Conservation (phyloP, 1,140 invertebrate species). For the Penaeus indicus region DNA sequence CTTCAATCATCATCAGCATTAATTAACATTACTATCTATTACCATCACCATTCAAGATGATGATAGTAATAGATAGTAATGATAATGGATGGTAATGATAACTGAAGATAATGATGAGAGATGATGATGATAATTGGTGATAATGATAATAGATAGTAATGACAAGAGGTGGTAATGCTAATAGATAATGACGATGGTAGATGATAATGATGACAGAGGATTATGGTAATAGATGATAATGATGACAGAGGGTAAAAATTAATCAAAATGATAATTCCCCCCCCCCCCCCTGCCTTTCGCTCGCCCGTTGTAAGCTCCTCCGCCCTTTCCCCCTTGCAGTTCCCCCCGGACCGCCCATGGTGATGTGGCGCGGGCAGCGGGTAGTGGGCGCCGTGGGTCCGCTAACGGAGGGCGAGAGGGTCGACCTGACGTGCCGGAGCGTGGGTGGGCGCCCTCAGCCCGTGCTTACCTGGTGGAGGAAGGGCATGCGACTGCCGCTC, state of each 20-base stretch:
- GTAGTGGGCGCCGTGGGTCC: slow-evolving; percentile 69
- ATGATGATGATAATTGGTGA: too few relatives aligned
- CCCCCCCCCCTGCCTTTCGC: slow-evolving; percentile 57
- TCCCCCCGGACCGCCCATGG: slow-evolving; percentile 70
- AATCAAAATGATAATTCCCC: not conserved
- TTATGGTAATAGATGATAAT: slow-evolving; percentile 42
- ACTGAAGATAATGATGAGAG: too few relatives aligned
- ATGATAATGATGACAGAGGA: slow-evolving; percentile 10
- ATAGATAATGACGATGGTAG: too few relatives aligned
- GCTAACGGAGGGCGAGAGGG: slow-evolving; percentile 67
- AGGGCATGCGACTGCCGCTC: slow-evolving; percentile 78
- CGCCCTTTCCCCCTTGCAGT: slow-evolving; percentile 64
- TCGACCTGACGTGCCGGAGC: slow-evolving; percentile 69
- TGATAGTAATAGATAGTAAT: too few relatives aligned
- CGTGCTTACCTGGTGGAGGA: slow-evolving; percentile 75
- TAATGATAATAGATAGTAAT: too few relatives aligned
- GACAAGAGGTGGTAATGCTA: too few relatives aligned
- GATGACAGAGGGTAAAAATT: too few relatives aligned
- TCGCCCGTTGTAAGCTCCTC: slow-evolving; percentile 59
- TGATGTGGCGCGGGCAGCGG: slow-evolving; percentile 68
- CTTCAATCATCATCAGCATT: too few relatives aligned
- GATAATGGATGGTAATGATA: too few relatives aligned
- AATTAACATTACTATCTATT: too few relatives aligned
- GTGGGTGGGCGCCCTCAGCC: slow-evolving; percentile 71
- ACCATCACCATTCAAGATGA: too few relatives aligned